Conservation (phyloP, 2,113 vertebrate genomes). For the Datnioides undecimradiatus region DNA sequence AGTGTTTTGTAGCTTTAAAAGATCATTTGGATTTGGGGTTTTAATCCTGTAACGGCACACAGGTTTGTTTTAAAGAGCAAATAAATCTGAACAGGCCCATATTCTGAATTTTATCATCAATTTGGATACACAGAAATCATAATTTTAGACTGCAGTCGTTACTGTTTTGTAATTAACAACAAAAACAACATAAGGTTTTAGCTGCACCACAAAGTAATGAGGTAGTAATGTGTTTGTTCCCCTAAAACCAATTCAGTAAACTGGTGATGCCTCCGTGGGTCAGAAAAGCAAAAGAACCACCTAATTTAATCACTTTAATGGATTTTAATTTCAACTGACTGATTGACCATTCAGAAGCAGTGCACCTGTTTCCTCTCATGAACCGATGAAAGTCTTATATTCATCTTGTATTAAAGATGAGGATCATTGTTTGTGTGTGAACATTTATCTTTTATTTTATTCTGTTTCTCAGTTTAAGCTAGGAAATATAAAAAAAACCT, state of each 20-base stretch:
- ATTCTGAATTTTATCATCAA: not conserved
- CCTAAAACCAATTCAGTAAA: not conserved
- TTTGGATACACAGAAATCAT: not conserved
- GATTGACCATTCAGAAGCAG: conserved; percentile 2
- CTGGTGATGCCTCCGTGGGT: not conserved
- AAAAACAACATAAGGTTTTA: not conserved
- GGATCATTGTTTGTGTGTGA: not conserved
- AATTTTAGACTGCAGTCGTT: not conserved
- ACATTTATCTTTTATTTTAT: too few relatives aligned
- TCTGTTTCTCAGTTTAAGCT: not conserved
- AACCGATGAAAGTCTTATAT: not conserved
- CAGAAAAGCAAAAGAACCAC: not conserved
- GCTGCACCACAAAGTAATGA: not conserved
- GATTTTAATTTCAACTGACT: not conserved
- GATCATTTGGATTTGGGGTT: not conserved
- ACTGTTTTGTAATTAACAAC: not conserved
- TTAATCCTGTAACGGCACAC: not conserved
- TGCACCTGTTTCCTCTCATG: not conserved
- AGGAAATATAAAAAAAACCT: not conserved
- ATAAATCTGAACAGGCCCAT: not conserved
- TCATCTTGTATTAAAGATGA: not conserved
- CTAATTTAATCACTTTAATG: not conserved
- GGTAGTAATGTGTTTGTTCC: not conserved
- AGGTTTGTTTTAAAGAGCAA: not conserved
- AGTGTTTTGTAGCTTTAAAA: not conserved